Percentiles rank a stretch among this genome's conserved stretches.
phyloP scores from a whole-genome alignment of 2,888 invertebrate species.

The Eristalis tenax region DNA sequence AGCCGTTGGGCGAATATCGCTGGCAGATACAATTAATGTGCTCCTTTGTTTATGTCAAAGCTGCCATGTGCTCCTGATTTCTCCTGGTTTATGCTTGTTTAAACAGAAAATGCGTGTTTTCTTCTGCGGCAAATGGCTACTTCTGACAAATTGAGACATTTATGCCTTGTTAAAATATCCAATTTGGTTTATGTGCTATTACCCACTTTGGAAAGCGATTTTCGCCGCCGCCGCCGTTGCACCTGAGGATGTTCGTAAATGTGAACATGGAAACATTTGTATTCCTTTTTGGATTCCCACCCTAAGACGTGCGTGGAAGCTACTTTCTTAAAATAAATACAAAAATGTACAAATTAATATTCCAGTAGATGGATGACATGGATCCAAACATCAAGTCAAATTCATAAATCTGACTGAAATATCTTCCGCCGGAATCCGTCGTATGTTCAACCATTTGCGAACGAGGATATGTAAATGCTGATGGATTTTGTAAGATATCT shows the following conservation, averaged over 20 bases:
- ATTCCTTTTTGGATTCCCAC: background rate
- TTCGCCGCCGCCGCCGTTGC: background rate
- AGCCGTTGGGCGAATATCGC: background rate
- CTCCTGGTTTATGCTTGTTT: background rate
- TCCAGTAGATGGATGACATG: background rate
- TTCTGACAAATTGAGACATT: background rate
- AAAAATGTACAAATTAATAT: background rate
- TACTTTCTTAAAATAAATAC: background rate
- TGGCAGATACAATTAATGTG: constrained; percentile 8
- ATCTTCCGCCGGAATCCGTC: background rate
- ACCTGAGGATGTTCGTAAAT: background rate
- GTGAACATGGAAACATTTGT: background rate
- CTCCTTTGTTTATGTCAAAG: background rate
- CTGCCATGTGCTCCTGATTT: constrained; percentile 1
- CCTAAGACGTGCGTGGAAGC: background rate
- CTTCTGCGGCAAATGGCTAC: background rate
- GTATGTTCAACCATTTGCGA: too few relatives aligned
- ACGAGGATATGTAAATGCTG: background rate
- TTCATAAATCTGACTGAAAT: background rate
- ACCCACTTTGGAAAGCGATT: background rate
- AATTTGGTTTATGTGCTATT: background rate
- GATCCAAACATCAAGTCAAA: background rate
- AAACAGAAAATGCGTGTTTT: background rate
- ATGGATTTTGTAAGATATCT: background rate
- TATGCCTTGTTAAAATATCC: background rate